Percentiles rank a stretch among this genome's conserved stretches.
These are phyloP conservation scores for Mastigias papua DNA, from an alignment of 30 jellyfish, hydroid and myxozoan species.

Conservation along the genomic window DNA sequence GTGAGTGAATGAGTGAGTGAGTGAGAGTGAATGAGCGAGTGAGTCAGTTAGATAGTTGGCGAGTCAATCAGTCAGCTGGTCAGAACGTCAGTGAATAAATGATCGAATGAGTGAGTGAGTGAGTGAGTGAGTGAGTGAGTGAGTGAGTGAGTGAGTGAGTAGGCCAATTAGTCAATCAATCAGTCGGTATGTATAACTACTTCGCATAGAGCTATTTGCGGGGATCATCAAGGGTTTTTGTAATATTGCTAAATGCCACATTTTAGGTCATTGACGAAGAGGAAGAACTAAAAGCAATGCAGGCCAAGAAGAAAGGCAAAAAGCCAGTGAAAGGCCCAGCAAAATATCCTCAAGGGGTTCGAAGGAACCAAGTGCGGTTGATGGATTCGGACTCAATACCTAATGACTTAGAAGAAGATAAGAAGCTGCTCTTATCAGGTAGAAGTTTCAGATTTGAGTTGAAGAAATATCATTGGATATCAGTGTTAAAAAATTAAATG, in stretches of 20 bases:
- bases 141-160: too few species aligned
- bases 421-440: slow-evolving; percentile 84
- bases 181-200: too few species aligned
- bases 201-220: too few species aligned
- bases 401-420: slow-evolving; percentile 97
- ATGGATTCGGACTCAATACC: slow-evolving; percentile 47
- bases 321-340: slow-evolving; percentile 51
- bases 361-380: slow-evolving; percentile 72
- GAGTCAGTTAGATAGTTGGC: too few species aligned
- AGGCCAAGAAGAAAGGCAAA: slow-evolving; percentile 83
- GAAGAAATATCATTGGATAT: not conserved
- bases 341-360: slow-evolving; percentile 96
- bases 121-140: too few species aligned
- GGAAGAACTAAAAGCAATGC: slow-evolving; percentile 94
- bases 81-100: too few species aligned
- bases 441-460: not conserved
- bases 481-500: too few species aligned
- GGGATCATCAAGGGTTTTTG: not conserved
- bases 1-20: too few species aligned
- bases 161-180: too few species aligned
- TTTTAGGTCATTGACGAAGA: slow-evolving; percentile 97
- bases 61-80: too few species aligned
- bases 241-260: not conserved
- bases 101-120: too few species aligned
- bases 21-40: too few species aligned